Percentiles rank a stretch among this genome's conserved stretches.
Evolutionary conservation across 2,888 invertebrate genomes (phyloP).

Genomic region (Temnothorax rugatulus): DNA sequence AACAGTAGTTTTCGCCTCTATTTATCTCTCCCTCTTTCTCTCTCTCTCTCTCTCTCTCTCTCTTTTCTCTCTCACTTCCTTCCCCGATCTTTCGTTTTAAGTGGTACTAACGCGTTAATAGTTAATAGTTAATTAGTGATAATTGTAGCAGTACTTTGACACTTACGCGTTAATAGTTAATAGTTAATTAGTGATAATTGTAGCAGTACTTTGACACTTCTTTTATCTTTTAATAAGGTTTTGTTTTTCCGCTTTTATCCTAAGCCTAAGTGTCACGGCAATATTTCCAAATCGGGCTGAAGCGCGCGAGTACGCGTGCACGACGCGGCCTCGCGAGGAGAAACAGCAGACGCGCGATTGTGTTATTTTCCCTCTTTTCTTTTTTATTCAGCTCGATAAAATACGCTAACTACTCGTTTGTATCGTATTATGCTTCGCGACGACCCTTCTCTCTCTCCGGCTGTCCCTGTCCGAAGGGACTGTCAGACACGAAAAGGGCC

Average conservation of each 20-base stretch:
- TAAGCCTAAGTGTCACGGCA: conserved; percentile 78
- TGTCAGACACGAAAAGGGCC: not conserved
- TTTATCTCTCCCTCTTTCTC: not conserved
- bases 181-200: conserved; percentile 76
- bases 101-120: conserved; percentile 74
- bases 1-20: conserved; percentile 61
- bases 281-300: conserved; percentile 81
- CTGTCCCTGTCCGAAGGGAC: not conserved
- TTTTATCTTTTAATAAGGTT: conserved; percentile 77
- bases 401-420: conserved; percentile 21
- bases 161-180: conserved; percentile 76
- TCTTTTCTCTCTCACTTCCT: not conserved
- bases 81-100: conserved; percentile 58
- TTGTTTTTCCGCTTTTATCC: conserved; percentile 66
- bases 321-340: conserved; percentile 34
- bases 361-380: conserved; percentile 2
- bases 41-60: not conserved
- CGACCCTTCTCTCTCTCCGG: conserved; percentile 33
- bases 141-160: conserved; percentile 83
- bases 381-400: conserved; percentile 24
- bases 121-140: conserved; percentile 74
- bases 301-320: conserved; percentile 8
- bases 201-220: conserved; percentile 83
- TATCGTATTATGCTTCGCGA: conserved; percentile 28
- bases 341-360: conserved; percentile 63